A percentile compares a stretch with the other conserved stretches of the same genome.
phyloP scores from a whole-genome alignment of 2,797 vertebrate genomes.

The Falco berigora region DNA sequence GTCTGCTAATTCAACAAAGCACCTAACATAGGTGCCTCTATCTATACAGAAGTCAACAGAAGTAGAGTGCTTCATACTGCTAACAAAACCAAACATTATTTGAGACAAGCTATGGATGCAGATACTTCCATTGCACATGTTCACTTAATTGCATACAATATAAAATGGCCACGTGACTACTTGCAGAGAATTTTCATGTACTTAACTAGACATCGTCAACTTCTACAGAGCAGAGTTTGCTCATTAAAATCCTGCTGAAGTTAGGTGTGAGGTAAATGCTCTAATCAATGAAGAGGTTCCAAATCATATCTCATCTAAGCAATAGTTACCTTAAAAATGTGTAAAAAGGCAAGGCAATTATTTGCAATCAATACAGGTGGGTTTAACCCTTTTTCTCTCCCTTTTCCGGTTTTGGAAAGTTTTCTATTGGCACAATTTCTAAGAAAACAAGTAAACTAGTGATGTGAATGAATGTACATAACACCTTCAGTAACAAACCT shows the following conservation, averaged over 20 bases:
- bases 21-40: neutral
- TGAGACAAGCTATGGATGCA: neutral
- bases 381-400: neutral
- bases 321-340: neutral
- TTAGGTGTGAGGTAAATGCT: neutral
- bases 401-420: neutral
- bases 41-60: neutral
- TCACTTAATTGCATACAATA: neutral
- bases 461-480: neutral
- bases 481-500: neutral
- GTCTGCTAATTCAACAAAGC: neutral
- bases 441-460: neutral
- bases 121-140: neutral
- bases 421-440: neutral
- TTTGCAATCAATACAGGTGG: neutral
- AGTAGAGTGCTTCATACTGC: neutral
- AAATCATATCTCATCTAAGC: neutral
- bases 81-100: neutral
- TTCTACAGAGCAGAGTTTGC: neutral
- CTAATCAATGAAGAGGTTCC: neutral
- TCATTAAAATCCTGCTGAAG: neutral
- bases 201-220: neutral
- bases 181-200: neutral
- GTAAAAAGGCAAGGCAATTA: neutral
- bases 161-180: fast-evolving